Conservation (phyloP, 2,113 vertebrate species). For the Lathamus discolor region DNA sequence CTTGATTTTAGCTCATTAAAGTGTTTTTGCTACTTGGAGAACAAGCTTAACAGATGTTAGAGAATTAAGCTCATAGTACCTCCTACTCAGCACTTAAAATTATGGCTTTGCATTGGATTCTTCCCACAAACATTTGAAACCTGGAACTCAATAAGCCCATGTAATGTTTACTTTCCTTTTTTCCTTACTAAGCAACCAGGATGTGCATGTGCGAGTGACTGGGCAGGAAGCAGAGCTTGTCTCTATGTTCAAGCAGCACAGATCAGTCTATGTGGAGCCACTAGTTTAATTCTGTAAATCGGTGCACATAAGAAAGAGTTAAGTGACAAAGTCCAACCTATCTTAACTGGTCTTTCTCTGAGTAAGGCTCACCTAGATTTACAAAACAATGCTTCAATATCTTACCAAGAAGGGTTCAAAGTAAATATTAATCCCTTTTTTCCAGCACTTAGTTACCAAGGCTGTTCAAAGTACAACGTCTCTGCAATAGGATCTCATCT, state of each 20-base stretch:
- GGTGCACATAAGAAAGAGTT: neutral
- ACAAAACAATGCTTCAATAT: neutral
- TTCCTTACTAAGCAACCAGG: conserved; percentile 60
- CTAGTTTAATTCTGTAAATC: neutral
- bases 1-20: conserved; percentile 55
- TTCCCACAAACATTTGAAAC: conserved; percentile 65
- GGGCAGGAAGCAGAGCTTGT: neutral
- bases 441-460: neutral
- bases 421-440: conserved; percentile 14
- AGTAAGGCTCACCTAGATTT: conserved; percentile 34
- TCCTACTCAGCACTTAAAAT: conserved; percentile 69
- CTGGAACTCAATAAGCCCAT: conserved; percentile 40
- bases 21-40: conserved; percentile 51
- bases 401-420: neutral
- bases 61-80: conserved; percentile 57
- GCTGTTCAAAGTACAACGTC: conserved; percentile 16
- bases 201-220: conserved; percentile 9
- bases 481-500: conserved; percentile 40
- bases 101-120: conserved; percentile 55
- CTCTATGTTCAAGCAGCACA: neutral
- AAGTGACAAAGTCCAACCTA: neutral
- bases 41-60: conserved; percentile 61
- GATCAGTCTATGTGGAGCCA: neutral
- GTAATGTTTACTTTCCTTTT: conserved; percentile 61
- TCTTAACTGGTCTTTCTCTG: neutral